A percentile compares a stretch with the other conserved stretches of the same genome.
Evolutionary conservation across 2,888 invertebrate species (phyloP).

Genomic region (Hetaerina titia): DNA sequence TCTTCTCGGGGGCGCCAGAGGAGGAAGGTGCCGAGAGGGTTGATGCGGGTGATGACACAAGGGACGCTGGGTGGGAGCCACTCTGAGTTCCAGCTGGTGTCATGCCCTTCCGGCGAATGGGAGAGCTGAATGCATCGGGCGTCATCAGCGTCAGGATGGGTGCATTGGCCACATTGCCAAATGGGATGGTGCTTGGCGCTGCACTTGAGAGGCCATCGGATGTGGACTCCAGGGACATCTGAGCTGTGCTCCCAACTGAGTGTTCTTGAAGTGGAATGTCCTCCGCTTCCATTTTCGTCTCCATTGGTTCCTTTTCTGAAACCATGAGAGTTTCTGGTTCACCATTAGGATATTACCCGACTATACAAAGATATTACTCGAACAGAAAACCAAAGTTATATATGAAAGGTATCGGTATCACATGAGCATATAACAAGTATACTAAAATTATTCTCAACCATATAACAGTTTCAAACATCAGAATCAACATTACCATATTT

Average conservation of each 20-base stretch:
- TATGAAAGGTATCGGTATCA: too few relatives aligned
- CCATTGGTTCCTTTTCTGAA: not conserved
- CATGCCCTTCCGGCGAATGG: constrained; percentile 72
- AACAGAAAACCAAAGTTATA: too few relatives aligned
- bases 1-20: not conserved
- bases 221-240: not conserved
- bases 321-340: not conserved
- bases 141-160: constrained; percentile 87
- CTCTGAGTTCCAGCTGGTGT: constrained; percentile 36
- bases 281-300: not conserved
- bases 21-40: not conserved
- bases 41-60: not conserved
- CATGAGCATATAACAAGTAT: too few relatives aligned
- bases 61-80: constrained; percentile 31
- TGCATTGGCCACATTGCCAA: not conserved
- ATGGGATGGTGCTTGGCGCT: not conserved
- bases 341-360: too few relatives aligned
- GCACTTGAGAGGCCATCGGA: not conserved
- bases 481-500: too few relatives aligned
- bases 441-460: too few relatives aligned
- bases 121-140: constrained; percentile 89
- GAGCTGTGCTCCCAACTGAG: not conserved
- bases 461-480: too few relatives aligned
- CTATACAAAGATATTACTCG: too few relatives aligned
- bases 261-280: not conserved